Evolutionary conservation across 2,797 vertebrate genomes (phyloP).

Genomic region (Trachops cirrhosus): DNA sequence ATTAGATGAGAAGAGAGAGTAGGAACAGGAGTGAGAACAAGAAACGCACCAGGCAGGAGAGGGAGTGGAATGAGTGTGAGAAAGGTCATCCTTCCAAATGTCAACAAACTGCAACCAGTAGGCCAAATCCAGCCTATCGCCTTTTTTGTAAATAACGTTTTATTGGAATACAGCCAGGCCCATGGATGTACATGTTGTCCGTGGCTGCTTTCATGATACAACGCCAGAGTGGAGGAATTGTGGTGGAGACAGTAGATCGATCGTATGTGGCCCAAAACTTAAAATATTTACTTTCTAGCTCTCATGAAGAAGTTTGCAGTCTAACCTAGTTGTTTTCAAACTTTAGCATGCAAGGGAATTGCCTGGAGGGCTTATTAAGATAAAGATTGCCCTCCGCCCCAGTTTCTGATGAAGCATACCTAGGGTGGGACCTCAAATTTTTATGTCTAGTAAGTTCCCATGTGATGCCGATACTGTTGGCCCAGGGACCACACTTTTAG

Average conservation of each 20-base stretch:
- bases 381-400: background rate
- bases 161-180: background rate
- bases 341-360: background rate
- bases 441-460: background rate
- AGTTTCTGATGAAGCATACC: background rate
- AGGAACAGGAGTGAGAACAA: background rate
- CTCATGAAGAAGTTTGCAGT: background rate
- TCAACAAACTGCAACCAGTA: background rate
- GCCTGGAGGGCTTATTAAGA: background rate
- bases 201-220: background rate
- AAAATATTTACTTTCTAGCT: background rate
- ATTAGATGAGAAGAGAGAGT: background rate
- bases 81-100: background rate
- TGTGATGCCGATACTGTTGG: background rate
- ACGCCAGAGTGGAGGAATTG: background rate
- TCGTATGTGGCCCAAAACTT: background rate
- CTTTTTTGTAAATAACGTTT: background rate
- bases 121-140: background rate
- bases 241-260: background rate
- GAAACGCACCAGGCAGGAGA: background rate
- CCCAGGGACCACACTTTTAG: background rate
- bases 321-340: background rate
- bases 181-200: background rate
- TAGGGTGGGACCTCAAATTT: background rate
- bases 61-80: background rate